Conservation (phyloP, 2,888 invertebrate species). For the Ischnura elegans region DNA sequence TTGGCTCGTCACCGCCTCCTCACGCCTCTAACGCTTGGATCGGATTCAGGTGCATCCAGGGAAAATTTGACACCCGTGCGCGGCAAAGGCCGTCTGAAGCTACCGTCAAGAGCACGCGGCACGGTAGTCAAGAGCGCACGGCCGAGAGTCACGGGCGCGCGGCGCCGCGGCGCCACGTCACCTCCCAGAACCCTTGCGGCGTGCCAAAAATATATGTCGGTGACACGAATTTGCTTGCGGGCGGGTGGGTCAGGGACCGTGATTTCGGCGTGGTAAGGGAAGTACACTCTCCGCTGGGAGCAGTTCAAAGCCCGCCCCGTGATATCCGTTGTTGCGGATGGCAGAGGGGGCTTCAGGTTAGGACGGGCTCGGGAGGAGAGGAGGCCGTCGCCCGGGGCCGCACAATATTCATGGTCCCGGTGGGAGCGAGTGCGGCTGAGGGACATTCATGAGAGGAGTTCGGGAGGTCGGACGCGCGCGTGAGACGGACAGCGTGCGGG, state of each 20-base stretch:
- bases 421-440: background rate
- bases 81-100: constrained; percentile 3
- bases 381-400: constrained; percentile 58
- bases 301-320: background rate
- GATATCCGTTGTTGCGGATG: background rate
- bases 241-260: background rate
- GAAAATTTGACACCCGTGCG: background rate
- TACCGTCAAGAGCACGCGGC: too few species aligned
- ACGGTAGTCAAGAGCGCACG: too few species aligned
- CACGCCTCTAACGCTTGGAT: background rate
- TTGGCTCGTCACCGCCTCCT: background rate
- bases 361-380: background rate
- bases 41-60: background rate
- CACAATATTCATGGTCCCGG: background rate
- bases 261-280: background rate
- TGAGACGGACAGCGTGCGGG: background rate
- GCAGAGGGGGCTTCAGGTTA: background rate
- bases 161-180: background rate
- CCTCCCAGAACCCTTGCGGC: background rate
- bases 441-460: background rate
- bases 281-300: constrained; percentile 3
- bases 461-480: background rate
- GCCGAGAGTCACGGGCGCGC: background rate
- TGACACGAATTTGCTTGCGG: constrained; percentile 38
- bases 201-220: constrained; percentile 13